Evolutionary conservation across 2,888 invertebrate genomes (phyloP), one percentile per base, ranked within the genome.

Genomic region (Didymodactylos carnosus): DNA sequence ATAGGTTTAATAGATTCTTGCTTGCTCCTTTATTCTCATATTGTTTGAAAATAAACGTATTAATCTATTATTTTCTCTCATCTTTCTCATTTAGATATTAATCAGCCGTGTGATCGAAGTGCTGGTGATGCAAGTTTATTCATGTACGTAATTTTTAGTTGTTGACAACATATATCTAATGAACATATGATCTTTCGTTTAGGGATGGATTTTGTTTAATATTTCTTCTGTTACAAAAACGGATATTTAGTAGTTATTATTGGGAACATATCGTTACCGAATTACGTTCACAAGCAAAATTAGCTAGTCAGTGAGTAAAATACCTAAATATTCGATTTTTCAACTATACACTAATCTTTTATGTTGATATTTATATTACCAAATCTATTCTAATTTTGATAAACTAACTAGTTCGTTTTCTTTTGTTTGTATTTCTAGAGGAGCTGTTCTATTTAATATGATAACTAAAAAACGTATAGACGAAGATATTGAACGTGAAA

Each of bases 201-300:
- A 62, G 72, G 75, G 75, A 75, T 39, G 90, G 91, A 4, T 87
- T 94, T 69, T 95, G 95, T 81, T 94, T 99, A 82, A 90, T 89
- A 0, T 94, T 94, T 82, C 87, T 99, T 13, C 86, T 99, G 73
- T 86, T 95, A 76, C 95, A 97, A 83, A 87, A 91, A 78, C 87
- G 97, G 77, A 87, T 97, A 73, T 95, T 95, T 85, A 89, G 90
- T 80, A 94, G 93, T 78, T 92, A 92, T 84, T 95, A 97, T 84
- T 99, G 99, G 86, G 91, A 93, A 81, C 91, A 97, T 83, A 90
- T 97, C 77, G 90, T 97, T 43, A 90, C 91, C 80, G 97, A 97
- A 82, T 90, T 94, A 70, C 91, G 92, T 84, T 94, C 95, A 2
- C 94, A 94, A 81, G 90, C 92, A 39, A 89, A 92, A 76, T 86